Conservation (phyloP, 1,140 invertebrate species). For the Drosophila melanogaster region Release_6_plus_ISO1_MT NT_037436.4:9163501-9164000, state of each 20-base stretch:
- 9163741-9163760: slow-evolving; percentile 22
- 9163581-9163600: slow-evolving; percentile 58
- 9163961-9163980: slow-evolving; percentile 19
- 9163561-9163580: slow-evolving; percentile 80
- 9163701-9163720: slow-evolving; percentile 43
- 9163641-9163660: slow-evolving; percentile 33
- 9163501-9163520: slow-evolving; percentile 50
- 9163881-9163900: slow-evolving; percentile 42
- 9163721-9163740: slow-evolving; percentile 23
- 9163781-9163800: slow-evolving; percentile 52
- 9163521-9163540: slow-evolving; percentile 10
- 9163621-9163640: slow-evolving; percentile 69
- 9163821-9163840: slow-evolving; percentile 32
- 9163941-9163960: slow-evolving; percentile 13
- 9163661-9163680: slow-evolving; percentile 50
- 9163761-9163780: slow-evolving; percentile 65
- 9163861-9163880: slow-evolving; percentile 53
- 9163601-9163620: slow-evolving; percentile 77
- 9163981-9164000: slow-evolving; percentile 21
- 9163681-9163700: slow-evolving; percentile 51
- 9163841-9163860: slow-evolving; percentile 34
- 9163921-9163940: slow-evolving; percentile 17
- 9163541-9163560: slow-evolving; percentile 59
- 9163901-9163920: slow-evolving; percentile 36
- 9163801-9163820: slow-evolving; percentile 48